phyloP scores from a whole-genome alignment of 2,888 invertebrate genomes.

The Pocota personata region DNA sequence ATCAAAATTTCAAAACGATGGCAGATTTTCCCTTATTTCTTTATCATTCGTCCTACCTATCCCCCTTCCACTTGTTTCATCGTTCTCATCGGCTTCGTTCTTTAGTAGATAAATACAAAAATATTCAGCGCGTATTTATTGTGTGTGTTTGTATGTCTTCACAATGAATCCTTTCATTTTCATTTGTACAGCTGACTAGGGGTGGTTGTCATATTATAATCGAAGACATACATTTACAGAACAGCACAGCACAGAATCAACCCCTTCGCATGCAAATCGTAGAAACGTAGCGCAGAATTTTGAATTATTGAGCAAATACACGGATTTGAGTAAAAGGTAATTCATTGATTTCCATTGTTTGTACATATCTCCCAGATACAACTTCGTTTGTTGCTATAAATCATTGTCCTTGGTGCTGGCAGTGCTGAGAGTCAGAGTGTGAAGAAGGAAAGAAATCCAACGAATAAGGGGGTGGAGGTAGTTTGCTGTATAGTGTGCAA shows the following conservation, averaged over 20 bases:
- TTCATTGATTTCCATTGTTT: conserved; percentile 74
- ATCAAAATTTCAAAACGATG: conserved; percentile 74
- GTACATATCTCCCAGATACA: conserved; percentile 68
- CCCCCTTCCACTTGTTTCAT: neutral
- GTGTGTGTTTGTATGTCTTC: conserved; percentile 30
- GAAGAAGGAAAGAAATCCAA: conserved; percentile 36
- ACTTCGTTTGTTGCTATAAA: conserved; percentile 70
- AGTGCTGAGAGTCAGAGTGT: neutral
- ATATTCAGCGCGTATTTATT: conserved; percentile 15
- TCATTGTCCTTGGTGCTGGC: conserved; percentile 51
- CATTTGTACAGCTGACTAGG: conserved; percentile 40
- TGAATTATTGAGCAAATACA: conserved; percentile 74
- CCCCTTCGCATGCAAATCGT: conserved; percentile 69
- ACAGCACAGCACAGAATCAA: conserved; percentile 39
- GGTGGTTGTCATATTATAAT: conserved; percentile 71
- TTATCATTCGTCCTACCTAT: no score
- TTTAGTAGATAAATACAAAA: conserved; percentile 60
- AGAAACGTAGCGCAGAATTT: conserved; percentile 69
- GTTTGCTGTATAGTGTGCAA: conserved; percentile 25
- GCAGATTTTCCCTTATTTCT: conserved; percentile 68
- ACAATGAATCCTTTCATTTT: conserved; percentile 71
- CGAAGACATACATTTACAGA: conserved; percentile 72
- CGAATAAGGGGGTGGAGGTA: neutral
- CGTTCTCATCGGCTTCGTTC: neutral
- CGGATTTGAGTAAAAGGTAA: conserved; percentile 72